A percentile compares a stretch with the other conserved stretches of the same genome.
These are phyloP conservation scores for Podocnemis expansa DNA, from an alignment of 2,113 vertebrate species.

Conservation along the genomic window DNA sequence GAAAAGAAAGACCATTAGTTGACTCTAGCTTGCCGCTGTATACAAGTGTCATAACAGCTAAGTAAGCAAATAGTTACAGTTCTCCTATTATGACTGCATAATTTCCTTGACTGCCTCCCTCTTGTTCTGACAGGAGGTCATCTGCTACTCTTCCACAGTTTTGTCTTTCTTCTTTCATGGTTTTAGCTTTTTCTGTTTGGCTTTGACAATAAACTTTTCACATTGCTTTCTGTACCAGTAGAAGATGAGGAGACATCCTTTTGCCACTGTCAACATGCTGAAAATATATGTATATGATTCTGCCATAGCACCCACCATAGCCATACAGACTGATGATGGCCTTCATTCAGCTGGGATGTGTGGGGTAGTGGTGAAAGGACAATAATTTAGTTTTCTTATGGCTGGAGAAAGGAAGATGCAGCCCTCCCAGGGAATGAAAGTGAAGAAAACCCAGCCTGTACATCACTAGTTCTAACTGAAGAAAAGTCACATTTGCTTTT, in stretches of 20 bases:
- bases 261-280: background rate
- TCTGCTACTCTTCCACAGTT: background rate
- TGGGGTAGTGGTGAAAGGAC: background rate
- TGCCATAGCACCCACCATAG: background rate
- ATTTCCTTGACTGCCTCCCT: background rate
- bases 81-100: background rate
- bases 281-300: fast-evolving
- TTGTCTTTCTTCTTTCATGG: background rate
- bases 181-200: background rate
- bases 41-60: background rate
- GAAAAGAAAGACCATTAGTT: background rate
- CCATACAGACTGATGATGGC: background rate
- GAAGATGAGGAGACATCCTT: fast-evolving
- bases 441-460: background rate
- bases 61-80: background rate
- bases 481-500: background rate
- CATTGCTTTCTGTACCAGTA: background rate
- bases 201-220: background rate
- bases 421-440: background rate
- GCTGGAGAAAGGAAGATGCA: background rate
- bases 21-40: background rate
- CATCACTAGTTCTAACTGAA: background rate
- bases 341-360: background rate
- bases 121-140: background rate
- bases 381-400: background rate